Percentiles rank a stretch among this genome's conserved stretches.
phyloP scores from a whole-genome alignment of 1,140 invertebrate genomes.

The Liolophura sinensis region DNA sequence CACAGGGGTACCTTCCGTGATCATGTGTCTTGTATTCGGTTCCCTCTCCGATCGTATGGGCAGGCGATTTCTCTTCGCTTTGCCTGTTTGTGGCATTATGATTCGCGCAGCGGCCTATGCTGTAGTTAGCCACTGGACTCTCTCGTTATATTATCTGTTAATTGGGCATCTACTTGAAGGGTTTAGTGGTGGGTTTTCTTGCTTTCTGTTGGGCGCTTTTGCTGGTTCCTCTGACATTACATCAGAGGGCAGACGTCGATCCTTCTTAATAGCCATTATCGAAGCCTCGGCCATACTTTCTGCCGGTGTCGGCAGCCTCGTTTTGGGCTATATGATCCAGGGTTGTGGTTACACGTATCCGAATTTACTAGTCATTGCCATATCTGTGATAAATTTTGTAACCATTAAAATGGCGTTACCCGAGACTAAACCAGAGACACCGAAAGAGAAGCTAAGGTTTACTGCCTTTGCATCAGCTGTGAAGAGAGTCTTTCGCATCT shows the following conservation, averaged over 20 bases:
- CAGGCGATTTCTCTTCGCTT: conserved; percentile 10
- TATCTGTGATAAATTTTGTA: conserved; percentile 3
- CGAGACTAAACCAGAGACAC: conserved; percentile 7
- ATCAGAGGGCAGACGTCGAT: conserved; percentile 7
- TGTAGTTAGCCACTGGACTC: conserved; percentile 1
- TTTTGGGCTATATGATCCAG: conserved; percentile 15
- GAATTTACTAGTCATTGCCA: background rate
- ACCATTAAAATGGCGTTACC: conserved; percentile 14
- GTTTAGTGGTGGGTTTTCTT: background rate
- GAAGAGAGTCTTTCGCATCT: conserved; percentile 8
- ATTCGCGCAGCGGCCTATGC: conserved; percentile 5
- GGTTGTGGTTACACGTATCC: conserved; percentile 12
- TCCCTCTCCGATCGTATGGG: conserved; percentile 14
- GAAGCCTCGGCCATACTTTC: conserved; percentile 7
- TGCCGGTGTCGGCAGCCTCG: conserved; percentile 2
- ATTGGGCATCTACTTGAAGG: conserved; percentile 13
- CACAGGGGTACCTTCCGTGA: conserved; percentile 11
- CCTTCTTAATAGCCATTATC: conserved; percentile 8
- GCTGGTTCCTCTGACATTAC: conserved; percentile 16
- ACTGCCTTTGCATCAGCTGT: background rate
- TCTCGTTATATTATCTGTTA: conserved; percentile 7
- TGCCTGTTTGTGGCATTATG: conserved; percentile 9
- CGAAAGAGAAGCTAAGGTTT: background rate
- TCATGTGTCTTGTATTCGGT: conserved; percentile 11
- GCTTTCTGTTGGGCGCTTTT: conserved; percentile 3